Evolutionary conservation across 2,797 vertebrate genomes (phyloP), one percentile per base, ranked within the genome.

Genomic region (Limosa lapponica): DNA sequence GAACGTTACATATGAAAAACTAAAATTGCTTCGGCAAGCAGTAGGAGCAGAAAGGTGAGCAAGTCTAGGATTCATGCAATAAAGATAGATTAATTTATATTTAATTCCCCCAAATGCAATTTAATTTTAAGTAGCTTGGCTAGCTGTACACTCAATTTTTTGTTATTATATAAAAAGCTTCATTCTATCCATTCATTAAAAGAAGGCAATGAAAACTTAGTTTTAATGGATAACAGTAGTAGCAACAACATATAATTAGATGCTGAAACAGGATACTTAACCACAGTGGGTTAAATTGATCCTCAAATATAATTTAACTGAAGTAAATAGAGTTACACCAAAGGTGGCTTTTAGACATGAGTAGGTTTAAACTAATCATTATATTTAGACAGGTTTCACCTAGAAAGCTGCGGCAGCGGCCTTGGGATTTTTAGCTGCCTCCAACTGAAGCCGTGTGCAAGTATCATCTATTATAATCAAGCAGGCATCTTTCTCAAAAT

Each of bases 271-370:
- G 71, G 62, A 91, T 93, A 74, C 41, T 77, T 82, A 82, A 91
- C 79, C 71, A 77, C 41, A 71, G 61, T 32, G 51, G 92, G 85
- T 96, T 91, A 92, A 93, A 93, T 43, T 71, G 54, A 94, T 90
- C 77, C 62, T 90, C 62, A 77, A 67, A 87, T 66, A 89, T 36
- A 90, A 82, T 79, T 87, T 49, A 81, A 92, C 23, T 52, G 44
- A 93, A 91, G 54, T 75, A 96, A 96, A 52, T 24, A 92, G 65
- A 91, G 80, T 79, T 83, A 92, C 71, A 89, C 65, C 80, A 83
- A 95, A 94, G 69, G 64, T 39, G 58, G 84, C 25, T 93, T 95
- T 95, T 75, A 94, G 86, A 94, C 73, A 89, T 3, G 8, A 94
- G 69, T 54, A 89, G 67, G 58, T 87, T 90, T 92, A 89, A 93